These are phyloP conservation scores for Griposia aprilina DNA, from an alignment of 2,888 invertebrate genomes.

Conservation along the genomic window DNA sequence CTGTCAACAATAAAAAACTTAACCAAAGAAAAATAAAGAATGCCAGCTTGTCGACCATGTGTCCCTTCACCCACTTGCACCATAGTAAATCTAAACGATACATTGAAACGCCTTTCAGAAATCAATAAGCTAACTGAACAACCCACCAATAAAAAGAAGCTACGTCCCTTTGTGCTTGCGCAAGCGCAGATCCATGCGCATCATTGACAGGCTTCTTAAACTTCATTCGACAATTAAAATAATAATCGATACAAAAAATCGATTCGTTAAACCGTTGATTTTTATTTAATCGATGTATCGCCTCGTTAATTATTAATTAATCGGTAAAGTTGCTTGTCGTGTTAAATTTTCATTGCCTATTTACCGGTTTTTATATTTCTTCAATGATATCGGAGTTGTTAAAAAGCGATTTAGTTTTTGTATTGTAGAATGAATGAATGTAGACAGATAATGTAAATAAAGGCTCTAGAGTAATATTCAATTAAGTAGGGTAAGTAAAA, in stretches of 20 bases:
- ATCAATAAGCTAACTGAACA: slow-evolving; percentile 56
- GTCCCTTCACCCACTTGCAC: slow-evolving; percentile 17
- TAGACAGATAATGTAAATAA: background rate
- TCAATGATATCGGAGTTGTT: slow-evolving; percentile 33
- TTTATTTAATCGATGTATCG: slow-evolving; percentile 67
- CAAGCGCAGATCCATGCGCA: slow-evolving; percentile 25
- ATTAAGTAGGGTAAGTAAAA: background rate
- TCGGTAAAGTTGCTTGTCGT: slow-evolving; percentile 53
- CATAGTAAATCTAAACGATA: slow-evolving; percentile 51
- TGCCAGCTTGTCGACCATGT: background rate
- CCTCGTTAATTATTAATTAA: slow-evolving; percentile 67
- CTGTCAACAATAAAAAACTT: background rate
- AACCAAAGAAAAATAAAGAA: slow-evolving; percentile 22
- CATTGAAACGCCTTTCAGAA: slow-evolving; percentile 60
- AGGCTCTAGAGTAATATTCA: background rate
- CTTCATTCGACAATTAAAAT: slow-evolving; percentile 52
- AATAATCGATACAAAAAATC: slow-evolving; percentile 61
- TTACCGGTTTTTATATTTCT: slow-evolving; percentile 47
- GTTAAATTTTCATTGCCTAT: slow-evolving; percentile 63
- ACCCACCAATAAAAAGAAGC: slow-evolving; percentile 51
- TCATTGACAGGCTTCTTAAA: slow-evolving; percentile 12
- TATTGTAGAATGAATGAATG: background rate
- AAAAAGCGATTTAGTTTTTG: slow-evolving; percentile 35
- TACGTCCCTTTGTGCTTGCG: slow-evolving; percentile 33
- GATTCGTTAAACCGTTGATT: slow-evolving; percentile 59